Evolutionary conservation across 2,113 vertebrate genomes (phyloP).

Genomic region (Labeo catla): DNA sequence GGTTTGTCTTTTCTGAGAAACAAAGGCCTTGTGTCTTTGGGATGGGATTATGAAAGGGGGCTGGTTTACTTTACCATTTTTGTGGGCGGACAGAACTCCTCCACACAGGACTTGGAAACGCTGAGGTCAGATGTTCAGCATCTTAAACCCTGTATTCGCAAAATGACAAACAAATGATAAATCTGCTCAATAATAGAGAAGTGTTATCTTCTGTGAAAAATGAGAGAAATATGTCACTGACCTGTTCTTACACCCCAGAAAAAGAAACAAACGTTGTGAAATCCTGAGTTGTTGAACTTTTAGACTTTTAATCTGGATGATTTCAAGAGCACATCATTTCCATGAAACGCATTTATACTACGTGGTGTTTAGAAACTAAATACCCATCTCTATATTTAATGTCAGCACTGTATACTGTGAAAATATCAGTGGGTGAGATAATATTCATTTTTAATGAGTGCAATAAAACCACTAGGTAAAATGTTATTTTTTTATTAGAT

Average conservation of each 20-base stretch:
- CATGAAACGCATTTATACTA: conserved; percentile 1
- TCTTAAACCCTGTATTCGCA: neutral
- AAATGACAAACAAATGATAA: conserved; percentile 18
- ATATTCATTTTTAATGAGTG: conserved; percentile 13
- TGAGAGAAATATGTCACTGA: neutral
- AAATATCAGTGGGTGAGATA: conserved; percentile 13
- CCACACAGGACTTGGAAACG: neutral
- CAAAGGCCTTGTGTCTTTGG: neutral
- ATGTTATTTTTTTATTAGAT: conserved; percentile 17
- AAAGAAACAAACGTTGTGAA: conserved; percentile 27
- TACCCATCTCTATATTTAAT: neutral
- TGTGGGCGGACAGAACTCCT: conserved; percentile 26
- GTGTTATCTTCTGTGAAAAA: neutral
- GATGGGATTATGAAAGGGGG: neutral
- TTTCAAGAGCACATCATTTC: neutral
- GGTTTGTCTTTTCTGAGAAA: neutral
- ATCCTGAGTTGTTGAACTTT: neutral
- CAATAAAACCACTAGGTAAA: conserved; percentile 8
- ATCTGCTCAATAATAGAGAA: conserved; percentile 11
- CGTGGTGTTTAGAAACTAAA: neutral
- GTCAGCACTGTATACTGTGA: neutral
- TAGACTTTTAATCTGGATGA: neutral
- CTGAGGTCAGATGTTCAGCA: neutral
- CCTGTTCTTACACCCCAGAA: neutral
- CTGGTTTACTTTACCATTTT: conserved; percentile 9